Conservation (phyloP, 1,140 invertebrate genomes). For the Formica selysi region DNA sequence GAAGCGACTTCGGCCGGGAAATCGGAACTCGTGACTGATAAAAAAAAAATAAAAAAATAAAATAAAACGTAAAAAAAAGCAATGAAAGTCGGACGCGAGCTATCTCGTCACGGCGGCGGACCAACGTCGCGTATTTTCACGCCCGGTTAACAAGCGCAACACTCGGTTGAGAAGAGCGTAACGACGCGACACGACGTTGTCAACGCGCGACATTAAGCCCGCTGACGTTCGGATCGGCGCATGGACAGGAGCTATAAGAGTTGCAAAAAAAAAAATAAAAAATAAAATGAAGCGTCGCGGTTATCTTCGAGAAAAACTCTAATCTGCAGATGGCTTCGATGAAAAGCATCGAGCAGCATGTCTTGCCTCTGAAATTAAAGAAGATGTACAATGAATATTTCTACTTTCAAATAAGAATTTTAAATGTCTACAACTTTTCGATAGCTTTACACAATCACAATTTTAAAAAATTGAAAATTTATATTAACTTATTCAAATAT, state of each 20-base stretch:
- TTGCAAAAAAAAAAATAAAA: background rate
- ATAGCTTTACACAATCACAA: background rate
- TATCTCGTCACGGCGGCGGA: constrained; percentile 42
- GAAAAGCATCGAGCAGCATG: background rate
- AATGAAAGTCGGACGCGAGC: constrained; percentile 75
- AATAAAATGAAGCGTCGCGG: background rate
- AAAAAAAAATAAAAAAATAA: background rate
- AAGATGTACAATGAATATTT: background rate
- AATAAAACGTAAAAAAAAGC: constrained; percentile 67
- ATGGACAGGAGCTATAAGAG: background rate
- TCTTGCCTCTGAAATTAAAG: background rate
- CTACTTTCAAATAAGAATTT: background rate
- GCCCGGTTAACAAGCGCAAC: constrained; percentile 54
- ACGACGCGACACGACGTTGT: constrained; percentile 56
- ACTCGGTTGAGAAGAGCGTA: constrained; percentile 54
- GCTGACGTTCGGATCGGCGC: constrained; percentile 7
- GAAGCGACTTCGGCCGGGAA: constrained; percentile 59
- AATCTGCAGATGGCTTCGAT: background rate
- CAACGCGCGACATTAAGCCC: constrained; percentile 44
- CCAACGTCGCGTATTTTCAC: constrained; percentile 48
- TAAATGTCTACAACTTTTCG: no score
- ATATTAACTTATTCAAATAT: no score
- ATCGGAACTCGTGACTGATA: constrained; percentile 63
- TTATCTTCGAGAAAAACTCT: background rate
- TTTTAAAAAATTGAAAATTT: no score